Conservation (phyloP, 2,797 vertebrate species). For the Premnoplex brunnescens region DNA sequence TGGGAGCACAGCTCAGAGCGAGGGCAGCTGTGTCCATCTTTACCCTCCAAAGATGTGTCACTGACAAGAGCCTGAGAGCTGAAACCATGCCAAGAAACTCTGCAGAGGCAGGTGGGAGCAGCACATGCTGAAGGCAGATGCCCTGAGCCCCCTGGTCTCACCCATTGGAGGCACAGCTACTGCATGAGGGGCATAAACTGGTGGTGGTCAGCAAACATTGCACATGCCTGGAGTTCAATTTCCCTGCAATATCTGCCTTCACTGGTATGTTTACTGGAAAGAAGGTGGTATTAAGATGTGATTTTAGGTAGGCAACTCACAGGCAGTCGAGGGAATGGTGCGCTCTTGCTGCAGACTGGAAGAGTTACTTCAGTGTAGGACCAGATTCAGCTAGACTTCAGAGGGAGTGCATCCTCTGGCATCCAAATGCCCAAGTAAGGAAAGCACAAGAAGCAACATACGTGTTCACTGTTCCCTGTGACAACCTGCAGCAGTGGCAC, state of each 20-base stretch:
- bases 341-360: not conserved
- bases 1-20: not conserved
- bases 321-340: not conserved
- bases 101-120: not conserved
- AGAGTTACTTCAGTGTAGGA: not conserved
- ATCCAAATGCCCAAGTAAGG: not conserved
- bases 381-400: not conserved
- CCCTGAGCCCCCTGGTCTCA: not conserved
- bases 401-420: not conserved
- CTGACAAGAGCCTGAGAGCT: not conserved
- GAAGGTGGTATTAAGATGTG: not conserved
- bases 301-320: not conserved
- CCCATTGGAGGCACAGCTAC: not conserved
- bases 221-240: accelerated
- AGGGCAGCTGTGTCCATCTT: not conserved
- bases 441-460: not conserved
- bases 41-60: not conserved
- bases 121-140: not conserved
- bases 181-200: not conserved
- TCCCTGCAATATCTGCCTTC: not conserved
- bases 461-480: accelerated
- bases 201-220: not conserved
- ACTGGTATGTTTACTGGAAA: not conserved
- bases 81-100: not conserved
- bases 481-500: not conserved